These are phyloP conservation scores for Caenorhabditis becei DNA, from an alignment of 2,888 invertebrate species.

Conservation along the genomic window DNA sequence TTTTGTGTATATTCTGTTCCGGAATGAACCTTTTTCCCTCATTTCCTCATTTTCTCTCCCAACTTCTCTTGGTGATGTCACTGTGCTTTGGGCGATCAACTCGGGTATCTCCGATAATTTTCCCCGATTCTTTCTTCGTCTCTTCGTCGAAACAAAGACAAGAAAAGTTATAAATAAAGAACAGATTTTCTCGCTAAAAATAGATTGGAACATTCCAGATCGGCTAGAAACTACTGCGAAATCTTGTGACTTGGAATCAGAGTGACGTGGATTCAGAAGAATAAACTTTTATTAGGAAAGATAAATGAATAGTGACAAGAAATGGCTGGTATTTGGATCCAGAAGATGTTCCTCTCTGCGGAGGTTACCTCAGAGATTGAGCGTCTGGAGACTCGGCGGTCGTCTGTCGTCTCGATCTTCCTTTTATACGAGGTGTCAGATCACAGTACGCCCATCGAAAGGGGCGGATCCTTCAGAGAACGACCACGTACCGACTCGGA, in stretches of 20 bases:
- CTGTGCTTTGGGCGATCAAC: conserved; percentile 42
- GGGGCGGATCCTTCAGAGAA: conserved; percentile 49
- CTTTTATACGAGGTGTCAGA: conserved; percentile 39
- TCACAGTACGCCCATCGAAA: conserved; percentile 44
- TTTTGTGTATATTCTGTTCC: conserved; percentile 45
- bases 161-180: conserved; percentile 13
- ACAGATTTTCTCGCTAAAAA: neutral
- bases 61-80: conserved; percentile 38
- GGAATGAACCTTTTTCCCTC: conserved; percentile 19
- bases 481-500: conserved; percentile 22
- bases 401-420: neutral
- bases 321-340: neutral
- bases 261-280: neutral
- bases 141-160: conserved; percentile 22
- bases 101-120: conserved; percentile 28
- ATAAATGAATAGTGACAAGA: neutral
- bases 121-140: neutral
- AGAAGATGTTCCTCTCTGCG: neutral
- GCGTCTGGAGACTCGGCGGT: conserved; percentile 13
- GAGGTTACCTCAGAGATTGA: conserved; percentile 17
- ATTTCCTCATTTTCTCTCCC: neutral
- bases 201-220: conserved; percentile 6
- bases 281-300: neutral
- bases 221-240: neutral
- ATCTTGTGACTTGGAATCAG: conserved; percentile 3